Conservation (phyloP, 2,113 vertebrate species). For the Xiphophorus maculatus region DNA sequence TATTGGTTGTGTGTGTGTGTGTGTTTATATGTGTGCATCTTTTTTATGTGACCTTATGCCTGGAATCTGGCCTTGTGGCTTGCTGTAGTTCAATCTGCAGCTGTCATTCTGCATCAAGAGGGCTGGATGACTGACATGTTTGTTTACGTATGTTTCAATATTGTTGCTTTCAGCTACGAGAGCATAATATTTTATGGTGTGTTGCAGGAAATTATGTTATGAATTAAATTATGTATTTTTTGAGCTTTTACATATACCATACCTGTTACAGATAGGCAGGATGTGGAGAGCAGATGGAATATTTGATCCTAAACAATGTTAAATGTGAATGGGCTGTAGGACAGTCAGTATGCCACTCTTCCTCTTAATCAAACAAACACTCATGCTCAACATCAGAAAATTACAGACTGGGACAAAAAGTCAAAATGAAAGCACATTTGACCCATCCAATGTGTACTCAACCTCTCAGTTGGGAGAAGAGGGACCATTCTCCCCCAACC, state of each 20-base stretch:
- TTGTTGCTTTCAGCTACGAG: constrained; percentile 13
- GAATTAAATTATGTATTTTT: constrained; percentile 6
- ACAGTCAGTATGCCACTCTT: constrained; percentile 17
- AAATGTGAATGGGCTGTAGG: constrained; percentile 29
- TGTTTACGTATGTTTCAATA: constrained; percentile 13
- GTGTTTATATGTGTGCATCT: constrained; percentile 3
- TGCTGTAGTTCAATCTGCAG: constrained; percentile 45
- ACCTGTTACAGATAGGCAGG: constrained; percentile 52
- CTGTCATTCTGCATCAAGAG: constrained; percentile 51
- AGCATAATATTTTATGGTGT: background rate
- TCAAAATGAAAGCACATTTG: background rate
- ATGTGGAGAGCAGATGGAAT: constrained; percentile 58
- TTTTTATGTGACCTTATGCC: constrained; percentile 26
- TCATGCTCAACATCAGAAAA: constrained; percentile 8
- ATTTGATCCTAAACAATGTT: constrained; percentile 55
- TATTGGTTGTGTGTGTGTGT: constrained; percentile 7
- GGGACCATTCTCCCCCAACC: too few relatives aligned
- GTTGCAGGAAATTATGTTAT: background rate
- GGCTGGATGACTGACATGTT: constrained; percentile 49
- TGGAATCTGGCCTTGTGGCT: constrained; percentile 48
- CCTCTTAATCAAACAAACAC: constrained; percentile 2
- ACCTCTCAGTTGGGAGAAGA: too few relatives aligned
- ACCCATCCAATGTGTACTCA: too few relatives aligned
- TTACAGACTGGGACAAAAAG: constrained; percentile 5
- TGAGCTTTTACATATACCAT: background rate